Conservation (phyloP, 2,113 vertebrate species). For the Arizona elegans region DNA sequence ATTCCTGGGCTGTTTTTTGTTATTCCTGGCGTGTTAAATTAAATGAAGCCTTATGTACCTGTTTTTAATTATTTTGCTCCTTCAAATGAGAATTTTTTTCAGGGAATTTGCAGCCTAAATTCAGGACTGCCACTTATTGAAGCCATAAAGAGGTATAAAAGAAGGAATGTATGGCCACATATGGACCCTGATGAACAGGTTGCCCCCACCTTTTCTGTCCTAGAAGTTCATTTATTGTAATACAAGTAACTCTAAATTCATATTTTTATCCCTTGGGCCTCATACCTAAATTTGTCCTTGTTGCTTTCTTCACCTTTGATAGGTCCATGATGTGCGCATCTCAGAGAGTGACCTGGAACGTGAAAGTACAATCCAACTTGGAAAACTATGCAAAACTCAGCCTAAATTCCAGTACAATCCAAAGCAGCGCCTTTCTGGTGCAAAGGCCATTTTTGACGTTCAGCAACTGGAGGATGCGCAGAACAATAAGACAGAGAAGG, state of each 20-base stretch:
- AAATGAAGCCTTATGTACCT: not conserved
- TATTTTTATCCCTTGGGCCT: not conserved
- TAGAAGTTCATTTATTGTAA: not conserved
- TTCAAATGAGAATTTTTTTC: not conserved
- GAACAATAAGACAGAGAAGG: slow-evolving; percentile 37
- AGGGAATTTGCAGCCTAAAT: not conserved
- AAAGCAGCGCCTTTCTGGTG: slow-evolving; percentile 72
- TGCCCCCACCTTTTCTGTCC: not conserved
- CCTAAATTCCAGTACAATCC: slow-evolving; percentile 77
- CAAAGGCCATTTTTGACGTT: slow-evolving; percentile 71
- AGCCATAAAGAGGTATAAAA: not conserved
- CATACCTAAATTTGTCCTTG: not conserved
- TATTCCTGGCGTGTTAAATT: not conserved
- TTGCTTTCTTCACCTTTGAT: slow-evolving; percentile 5
- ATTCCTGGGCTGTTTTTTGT: not conserved
- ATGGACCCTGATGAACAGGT: not conserved
- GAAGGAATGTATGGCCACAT: not conserved
- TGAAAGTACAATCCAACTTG: slow-evolving; percentile 72
- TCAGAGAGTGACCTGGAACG: slow-evolving; percentile 75
- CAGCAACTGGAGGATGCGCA: slow-evolving; percentile 61
- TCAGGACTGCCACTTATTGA: not conserved
- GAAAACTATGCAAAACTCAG: slow-evolving; percentile 68
- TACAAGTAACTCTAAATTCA: not conserved
- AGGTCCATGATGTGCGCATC: slow-evolving; percentile 79
- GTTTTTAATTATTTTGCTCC: not conserved